Base-by-base conservation (phyloP, 2,888 invertebrate genomes). In the Catotricha subobsoleta region DNA sequence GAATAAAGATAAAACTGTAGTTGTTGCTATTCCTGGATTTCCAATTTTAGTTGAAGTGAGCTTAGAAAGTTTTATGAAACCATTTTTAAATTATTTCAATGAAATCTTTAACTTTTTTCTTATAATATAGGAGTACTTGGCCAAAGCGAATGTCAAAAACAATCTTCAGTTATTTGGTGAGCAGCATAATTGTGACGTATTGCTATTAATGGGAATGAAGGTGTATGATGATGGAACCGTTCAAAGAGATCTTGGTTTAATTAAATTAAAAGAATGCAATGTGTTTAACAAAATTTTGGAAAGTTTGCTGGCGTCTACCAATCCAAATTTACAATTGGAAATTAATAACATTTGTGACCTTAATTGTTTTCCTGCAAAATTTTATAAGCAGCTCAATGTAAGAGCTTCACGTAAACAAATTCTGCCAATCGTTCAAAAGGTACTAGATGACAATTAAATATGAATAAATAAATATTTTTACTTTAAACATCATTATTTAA, bases 381-480 rank as follows among this genome's bases (percentile, higher is more conserved):
- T 72, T 49, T 72, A 69, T 49, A 59, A 58, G 8, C 77, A 79
- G 49, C 51, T 54, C 1, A 78, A 80, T 51, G 52, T 72, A 0
- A 61, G 66, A 33, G 69, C 70, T 1, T 72, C 78, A 0, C 66
- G 81, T 20, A 81, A 81, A 54, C 78, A 80, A 52, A 71, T 78
- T 46, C 58, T 79, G 42, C 77, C 78, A 0, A 65, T 76, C 18
- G 50, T 79, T 12, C 68, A 66, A 48, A 58, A 62, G n/a, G 66
- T 67, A 42, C 46, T 64, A 42, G 49, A 53, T 34, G 13, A 2
- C 23, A 36, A 31, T 25, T 15, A 13, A 36, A n/a, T 28, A 5
- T 4, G 19, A 3, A 18, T 7, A 30, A 15, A 30, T 30, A 4
- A 9, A 15, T 7, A 30, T n/a, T n/a, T n/a, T n/a, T n/a, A n/a